These are phyloP conservation scores for Tachysurus vachellii DNA, from an alignment of 2,113 vertebrate genomes.

Conservation along the genomic window DNA sequence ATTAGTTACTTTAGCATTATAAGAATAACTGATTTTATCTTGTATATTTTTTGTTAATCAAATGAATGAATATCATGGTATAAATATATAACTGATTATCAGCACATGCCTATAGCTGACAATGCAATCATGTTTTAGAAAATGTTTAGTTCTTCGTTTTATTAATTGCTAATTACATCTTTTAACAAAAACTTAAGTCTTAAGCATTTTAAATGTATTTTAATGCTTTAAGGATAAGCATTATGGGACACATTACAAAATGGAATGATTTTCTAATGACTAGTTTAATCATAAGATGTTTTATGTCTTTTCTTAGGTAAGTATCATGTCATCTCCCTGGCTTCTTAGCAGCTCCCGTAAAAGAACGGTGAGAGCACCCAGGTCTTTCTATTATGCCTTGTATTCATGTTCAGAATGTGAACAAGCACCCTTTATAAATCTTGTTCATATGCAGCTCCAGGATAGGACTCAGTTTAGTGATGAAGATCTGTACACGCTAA, in stretches of 20 bases:
- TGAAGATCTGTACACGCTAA: slow-evolving; percentile 87
- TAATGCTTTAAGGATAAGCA: not conserved
- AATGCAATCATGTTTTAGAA: not conserved
- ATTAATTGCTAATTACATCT: not conserved
- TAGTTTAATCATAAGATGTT: not conserved
- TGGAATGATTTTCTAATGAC: slow-evolving; percentile 13
- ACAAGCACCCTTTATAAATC: slow-evolving; percentile 4
- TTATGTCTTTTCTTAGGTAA: slow-evolving; percentile 73
- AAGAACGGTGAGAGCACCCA: slow-evolving; percentile 87
- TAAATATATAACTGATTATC: not conserved
- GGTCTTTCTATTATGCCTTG: not conserved
- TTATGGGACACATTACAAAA: not conserved
- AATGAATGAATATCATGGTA: not conserved
- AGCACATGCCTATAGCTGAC: not conserved
- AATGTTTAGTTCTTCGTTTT: not conserved
- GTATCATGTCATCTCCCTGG: slow-evolving; percentile 90
- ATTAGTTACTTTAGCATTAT: not conserved
- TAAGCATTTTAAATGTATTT: not conserved
- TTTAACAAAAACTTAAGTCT: not conserved
- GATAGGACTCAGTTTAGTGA: slow-evolving; percentile 98
- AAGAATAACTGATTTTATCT: not conserved
- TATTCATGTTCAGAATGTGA: not conserved
- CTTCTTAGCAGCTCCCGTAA: slow-evolving; percentile 94
- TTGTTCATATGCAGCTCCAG: slow-evolving; percentile 81
- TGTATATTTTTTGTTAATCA: not conserved